phyloP scores from a whole-genome alignment of 1,140 invertebrate genomes.

The Harlomillsia oculata region DNA sequence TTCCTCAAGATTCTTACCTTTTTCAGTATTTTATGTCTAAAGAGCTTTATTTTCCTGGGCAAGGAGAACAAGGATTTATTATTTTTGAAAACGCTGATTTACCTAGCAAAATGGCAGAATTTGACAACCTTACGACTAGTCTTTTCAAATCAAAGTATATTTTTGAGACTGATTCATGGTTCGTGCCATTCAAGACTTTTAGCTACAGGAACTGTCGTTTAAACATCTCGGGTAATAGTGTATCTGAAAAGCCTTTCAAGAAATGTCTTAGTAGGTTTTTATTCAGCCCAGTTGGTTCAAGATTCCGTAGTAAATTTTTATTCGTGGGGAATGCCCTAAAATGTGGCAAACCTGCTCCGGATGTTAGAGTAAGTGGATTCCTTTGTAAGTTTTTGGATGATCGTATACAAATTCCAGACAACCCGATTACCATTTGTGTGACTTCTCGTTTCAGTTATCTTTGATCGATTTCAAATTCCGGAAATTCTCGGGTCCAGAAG shows the following conservation, averaged over 20 bases:
- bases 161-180: slow-evolving; percentile 52
- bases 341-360: slow-evolving; percentile 50
- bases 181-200: slow-evolving; percentile 49
- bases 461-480: slow-evolving; percentile 53
- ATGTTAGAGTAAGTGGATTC: slow-evolving; percentile 43
- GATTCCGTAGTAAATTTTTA: slow-evolving; percentile 56
- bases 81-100: slow-evolving; percentile 60
- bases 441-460: slow-evolving; percentile 41
- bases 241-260: slow-evolving; percentile 49
- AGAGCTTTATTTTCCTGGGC: slow-evolving; percentile 51
- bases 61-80: slow-evolving; percentile 54
- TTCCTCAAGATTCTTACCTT: slow-evolving; percentile 50
- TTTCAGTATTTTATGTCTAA: slow-evolving; percentile 49
- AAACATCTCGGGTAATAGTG: slow-evolving; percentile 44
- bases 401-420: too few relatives aligned
- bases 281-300: slow-evolving; percentile 55
- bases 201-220: slow-evolving; percentile 43
- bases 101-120: slow-evolving; percentile 50
- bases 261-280: slow-evolving; percentile 59
- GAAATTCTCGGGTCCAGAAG: slow-evolving; percentile 49
- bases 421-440: not conserved
- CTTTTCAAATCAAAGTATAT: slow-evolving; percentile 48
- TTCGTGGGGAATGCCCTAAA: slow-evolving; percentile 50
- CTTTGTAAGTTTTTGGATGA: not conserved
- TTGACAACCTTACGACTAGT: slow-evolving; percentile 47